Conservation (phyloP, 2,888 invertebrate species). For the Agriopis marginaria region DNA sequence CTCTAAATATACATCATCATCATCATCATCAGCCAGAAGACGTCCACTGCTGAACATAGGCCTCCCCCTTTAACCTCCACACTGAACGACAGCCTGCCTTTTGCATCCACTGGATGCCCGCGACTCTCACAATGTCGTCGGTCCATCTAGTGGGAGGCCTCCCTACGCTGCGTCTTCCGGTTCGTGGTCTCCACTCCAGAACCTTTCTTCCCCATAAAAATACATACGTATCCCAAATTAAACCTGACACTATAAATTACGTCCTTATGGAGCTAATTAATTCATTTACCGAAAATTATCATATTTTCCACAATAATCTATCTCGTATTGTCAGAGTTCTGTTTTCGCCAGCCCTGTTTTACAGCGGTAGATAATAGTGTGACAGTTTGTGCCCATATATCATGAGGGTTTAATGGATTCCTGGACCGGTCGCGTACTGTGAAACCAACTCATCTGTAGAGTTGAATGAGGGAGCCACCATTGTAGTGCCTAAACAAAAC, state of each 20-base stretch:
- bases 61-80: too few relatives aligned
- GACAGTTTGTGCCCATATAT: conserved; percentile 64
- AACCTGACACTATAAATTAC: conserved; percentile 9
- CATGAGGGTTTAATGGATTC: conserved; percentile 64
- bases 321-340: conserved; percentile 12
- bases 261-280: conserved; percentile 5
- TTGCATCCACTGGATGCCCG: too few relatives aligned
- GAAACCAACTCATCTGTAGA: not conserved
- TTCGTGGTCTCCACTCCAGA: too few relatives aligned
- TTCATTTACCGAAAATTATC: conserved; percentile 15
- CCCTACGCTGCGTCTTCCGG: too few relatives aligned
- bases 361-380: conserved; percentile 61
- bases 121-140: too few relatives aligned
- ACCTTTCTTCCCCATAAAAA: too few relatives aligned
- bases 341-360: conserved; percentile 48
- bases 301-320: conserved; percentile 21
- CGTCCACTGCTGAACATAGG: too few relatives aligned
- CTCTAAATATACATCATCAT: not conserved
- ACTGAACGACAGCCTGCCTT: too few relatives aligned
- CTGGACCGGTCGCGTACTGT: conserved; percentile 41
- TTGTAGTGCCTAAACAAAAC: too few relatives aligned
- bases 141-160: too few relatives aligned
- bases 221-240: conserved; percentile 1
- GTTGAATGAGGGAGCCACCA: too few relatives aligned
- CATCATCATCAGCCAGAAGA: too few relatives aligned